These are phyloP conservation scores for Ornithoptera priamus DNA, from an alignment of 2,888 invertebrate species.

Conservation along the genomic window DNA sequence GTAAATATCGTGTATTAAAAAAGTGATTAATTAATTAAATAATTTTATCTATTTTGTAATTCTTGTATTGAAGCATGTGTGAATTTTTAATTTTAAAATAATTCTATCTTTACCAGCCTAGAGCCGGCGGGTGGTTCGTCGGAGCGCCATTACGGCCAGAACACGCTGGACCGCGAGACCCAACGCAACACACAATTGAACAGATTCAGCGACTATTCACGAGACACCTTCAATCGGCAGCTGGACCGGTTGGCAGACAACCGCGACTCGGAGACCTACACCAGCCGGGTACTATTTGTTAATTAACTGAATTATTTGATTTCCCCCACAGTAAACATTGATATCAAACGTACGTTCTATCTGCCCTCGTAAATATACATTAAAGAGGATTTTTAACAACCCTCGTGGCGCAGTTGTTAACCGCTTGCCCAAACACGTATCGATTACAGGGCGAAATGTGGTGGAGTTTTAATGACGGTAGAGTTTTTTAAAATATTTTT, in stretches of 20 bases:
- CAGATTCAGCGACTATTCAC: constrained; percentile 72
- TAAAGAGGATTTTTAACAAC: background rate
- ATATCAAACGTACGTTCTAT: constrained; percentile 7
- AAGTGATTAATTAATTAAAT: background rate
- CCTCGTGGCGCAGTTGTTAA: background rate
- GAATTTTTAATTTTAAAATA: background rate
- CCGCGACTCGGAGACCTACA: constrained; percentile 65
- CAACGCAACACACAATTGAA: constrained; percentile 82
- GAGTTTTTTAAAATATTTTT: no score
- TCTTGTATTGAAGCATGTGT: background rate
- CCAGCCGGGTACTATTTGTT: constrained; percentile 51
- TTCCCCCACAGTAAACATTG: background rate
- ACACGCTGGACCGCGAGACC: constrained; percentile 81
- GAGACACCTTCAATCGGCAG: constrained; percentile 69
- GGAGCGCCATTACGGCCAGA: constrained; percentile 41
- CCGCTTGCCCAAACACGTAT: background rate
- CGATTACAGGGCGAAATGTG: no score
- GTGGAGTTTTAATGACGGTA: no score
- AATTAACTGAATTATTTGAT: constrained; percentile 13
- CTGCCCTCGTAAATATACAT: constrained; percentile 3
- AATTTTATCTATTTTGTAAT: background rate
- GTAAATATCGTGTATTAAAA: no score
- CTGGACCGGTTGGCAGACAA: constrained; percentile 72
- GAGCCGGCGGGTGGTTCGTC: constrained; percentile 24
- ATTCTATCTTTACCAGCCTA: constrained; percentile 14